Conservation (phyloP, 2,888 invertebrate species). For the Onchidella celtica region DNA sequence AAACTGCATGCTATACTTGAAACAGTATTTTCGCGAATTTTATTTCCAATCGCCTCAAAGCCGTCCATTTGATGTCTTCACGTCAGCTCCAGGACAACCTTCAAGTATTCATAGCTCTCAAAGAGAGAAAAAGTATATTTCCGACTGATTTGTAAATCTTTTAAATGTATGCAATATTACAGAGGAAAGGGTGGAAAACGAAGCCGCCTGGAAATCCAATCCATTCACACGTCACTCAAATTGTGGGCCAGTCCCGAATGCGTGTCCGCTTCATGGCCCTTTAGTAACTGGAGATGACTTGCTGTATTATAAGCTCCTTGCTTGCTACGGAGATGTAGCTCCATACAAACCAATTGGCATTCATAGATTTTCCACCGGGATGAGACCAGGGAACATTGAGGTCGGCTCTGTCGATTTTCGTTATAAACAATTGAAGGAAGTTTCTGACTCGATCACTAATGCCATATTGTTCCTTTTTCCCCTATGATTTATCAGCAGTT, state of each 20-base stretch:
- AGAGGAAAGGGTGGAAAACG: background rate
- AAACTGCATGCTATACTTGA: too few species aligned
- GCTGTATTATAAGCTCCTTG: too few species aligned
- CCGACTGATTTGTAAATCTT: background rate
- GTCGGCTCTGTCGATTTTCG: background rate
- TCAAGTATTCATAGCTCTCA: background rate
- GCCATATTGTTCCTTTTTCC: too few species aligned
- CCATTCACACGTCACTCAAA: background rate
- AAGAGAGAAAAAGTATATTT: background rate
- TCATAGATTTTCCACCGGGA: background rate
- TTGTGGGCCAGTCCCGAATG: background rate
- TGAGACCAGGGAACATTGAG: background rate
- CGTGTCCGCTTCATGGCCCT: background rate
- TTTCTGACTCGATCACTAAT: background rate
- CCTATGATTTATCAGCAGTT: too few species aligned
- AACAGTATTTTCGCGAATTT: background rate
- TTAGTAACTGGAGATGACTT: background rate
- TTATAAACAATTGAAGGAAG: background rate
- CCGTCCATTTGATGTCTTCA: background rate
- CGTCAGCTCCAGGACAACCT: background rate
- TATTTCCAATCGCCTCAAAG: background rate
- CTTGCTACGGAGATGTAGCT: background rate
- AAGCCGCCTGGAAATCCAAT: background rate
- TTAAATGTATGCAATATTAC: background rate
- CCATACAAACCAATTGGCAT: background rate